Conservation (phyloP, 2,797 vertebrate genomes). For the Monodelphis domestica region DNA sequence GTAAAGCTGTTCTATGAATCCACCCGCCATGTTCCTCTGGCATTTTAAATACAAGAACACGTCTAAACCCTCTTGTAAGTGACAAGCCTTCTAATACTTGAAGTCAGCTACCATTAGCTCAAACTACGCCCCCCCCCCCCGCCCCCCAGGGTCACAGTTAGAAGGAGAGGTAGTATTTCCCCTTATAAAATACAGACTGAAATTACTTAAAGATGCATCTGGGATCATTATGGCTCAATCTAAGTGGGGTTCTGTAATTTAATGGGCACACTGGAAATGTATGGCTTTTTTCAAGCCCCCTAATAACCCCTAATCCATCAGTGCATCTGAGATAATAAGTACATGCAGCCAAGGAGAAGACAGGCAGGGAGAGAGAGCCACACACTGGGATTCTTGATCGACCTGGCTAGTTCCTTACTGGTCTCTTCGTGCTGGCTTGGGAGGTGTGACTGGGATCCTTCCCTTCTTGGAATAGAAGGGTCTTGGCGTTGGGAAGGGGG, state of each 20-base stretch:
- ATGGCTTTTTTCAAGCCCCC: not conserved
- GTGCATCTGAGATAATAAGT: not conserved
- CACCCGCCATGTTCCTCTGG: not conserved
- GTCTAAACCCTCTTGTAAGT: not conserved
- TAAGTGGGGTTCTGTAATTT: not conserved
- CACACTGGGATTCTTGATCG: not conserved
- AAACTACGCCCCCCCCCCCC: not conserved
- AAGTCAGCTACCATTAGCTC: not conserved
- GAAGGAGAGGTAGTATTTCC: not conserved
- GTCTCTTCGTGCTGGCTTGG: not conserved
- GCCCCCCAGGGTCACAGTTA: not conserved
- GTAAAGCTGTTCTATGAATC: not conserved
- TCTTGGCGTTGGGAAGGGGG: not conserved
- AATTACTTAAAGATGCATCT: slow-evolving; percentile 16
- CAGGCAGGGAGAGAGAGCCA: slow-evolving; percentile 4
- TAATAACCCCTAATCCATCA: not conserved
- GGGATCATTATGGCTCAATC: not conserved
- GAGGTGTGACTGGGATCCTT: not conserved
- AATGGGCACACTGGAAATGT: not conserved
- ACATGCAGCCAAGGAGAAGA: not conserved
- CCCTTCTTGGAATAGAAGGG: not conserved
- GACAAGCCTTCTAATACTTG: not conserved
- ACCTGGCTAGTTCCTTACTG: slow-evolving; percentile 10
- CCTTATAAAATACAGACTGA: slow-evolving; percentile 39
- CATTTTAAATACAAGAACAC: not conserved